Percentiles rank a stretch among this genome's conserved stretches.
Evolutionary conservation across 1,140 invertebrate genomes (phyloP).

Genomic region (Drosophila ambigua): DNA sequence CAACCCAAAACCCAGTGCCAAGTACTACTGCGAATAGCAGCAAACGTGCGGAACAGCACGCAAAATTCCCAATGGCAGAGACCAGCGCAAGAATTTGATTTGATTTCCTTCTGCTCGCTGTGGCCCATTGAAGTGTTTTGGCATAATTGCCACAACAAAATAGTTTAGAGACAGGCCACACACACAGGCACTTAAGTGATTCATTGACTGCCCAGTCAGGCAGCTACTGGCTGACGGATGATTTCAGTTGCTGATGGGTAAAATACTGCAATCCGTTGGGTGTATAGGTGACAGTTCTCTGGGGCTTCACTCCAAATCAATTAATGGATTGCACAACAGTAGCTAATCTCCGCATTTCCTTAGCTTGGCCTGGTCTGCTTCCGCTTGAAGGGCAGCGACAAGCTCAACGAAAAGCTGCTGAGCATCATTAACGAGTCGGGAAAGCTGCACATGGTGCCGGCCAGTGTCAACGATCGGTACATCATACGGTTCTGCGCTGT

Average conservation of each 20-base stretch:
- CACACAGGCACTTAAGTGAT: conserved; percentile 7
- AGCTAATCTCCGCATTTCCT: conserved; percentile 8
- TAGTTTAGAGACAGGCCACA: conserved; percentile 29
- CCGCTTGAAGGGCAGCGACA: conserved; percentile 93
- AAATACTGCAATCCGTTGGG: too few species aligned
- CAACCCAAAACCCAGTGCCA: background rate
- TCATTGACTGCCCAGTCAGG: conserved; percentile 20
- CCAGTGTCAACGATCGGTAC: conserved; percentile 94
- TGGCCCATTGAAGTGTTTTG: conserved; percentile 63
- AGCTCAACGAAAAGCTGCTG: conserved; percentile 96
- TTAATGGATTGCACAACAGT: too few species aligned
- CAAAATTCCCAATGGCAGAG: conserved; percentile 43
- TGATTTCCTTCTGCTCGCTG: conserved; percentile 20
- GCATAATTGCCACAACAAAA: conserved; percentile 61
- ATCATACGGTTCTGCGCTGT: conserved; percentile 98
- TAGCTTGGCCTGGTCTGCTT: conserved; percentile 94
- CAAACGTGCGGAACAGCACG: conserved; percentile 67
- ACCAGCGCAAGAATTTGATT: conserved; percentile 42
- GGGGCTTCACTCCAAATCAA: too few species aligned
- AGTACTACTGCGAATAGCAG: background rate
- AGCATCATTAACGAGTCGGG: conserved; percentile 98
- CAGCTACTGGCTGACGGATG: conserved; percentile 30
- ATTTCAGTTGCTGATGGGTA: conserved; percentile 11
- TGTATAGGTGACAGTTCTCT: too few species aligned
- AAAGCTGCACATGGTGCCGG: conserved; percentile 98